Evolutionary conservation across 2,113 vertebrate genomes (phyloP), one percentile per base, ranked within the genome.

Genomic region (Enhydra lutris): DNA sequence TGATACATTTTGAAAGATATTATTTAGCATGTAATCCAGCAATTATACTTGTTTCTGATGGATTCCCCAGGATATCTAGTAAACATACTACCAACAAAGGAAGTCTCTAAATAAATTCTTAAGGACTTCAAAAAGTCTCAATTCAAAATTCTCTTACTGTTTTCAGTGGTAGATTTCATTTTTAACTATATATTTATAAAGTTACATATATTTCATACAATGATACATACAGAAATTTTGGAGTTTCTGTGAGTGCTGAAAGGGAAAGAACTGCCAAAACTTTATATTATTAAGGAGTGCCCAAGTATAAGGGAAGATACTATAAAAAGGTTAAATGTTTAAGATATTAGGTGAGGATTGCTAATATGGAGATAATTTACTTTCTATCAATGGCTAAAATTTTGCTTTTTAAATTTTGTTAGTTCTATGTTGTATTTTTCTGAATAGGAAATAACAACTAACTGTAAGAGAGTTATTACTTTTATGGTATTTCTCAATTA

Each of bases 101-200:
- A 89, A 89, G 50, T 73, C 47, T 36, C 57, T 86, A 89, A 74
- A 71, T 63, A 85, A 78, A 65, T 39, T 93, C 63, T 78, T 31
- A 59, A 59, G 78, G 69, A 65, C 52, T 88, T 96, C 52, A 84
- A 81, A 88, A 95, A 84, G 20, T 21, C 82, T 96, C 55, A 36
- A 39, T 42, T 95, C 24, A 82, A 83, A 93, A 74, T 73, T 17
- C 8, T 26, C 45, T 65, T 90, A 76, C 10, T 93, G 80, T n/a
- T 78, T 91, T 93, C 29, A 96, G 55, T 69, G 47, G 31, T n/a
- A 96, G 24, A 84, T 80, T 82, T 89, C 81, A 76, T 69, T 73
- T 42, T 94, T 50, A 79, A 55, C 20, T 74, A 36, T n/a, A 59
- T 45, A 83, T 65, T 63, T 90, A 82, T 69, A 76, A n/a, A 57